phyloP scores from a whole-genome alignment of 2,797 vertebrate species.

The Philypnodon macrostomus region DNA sequence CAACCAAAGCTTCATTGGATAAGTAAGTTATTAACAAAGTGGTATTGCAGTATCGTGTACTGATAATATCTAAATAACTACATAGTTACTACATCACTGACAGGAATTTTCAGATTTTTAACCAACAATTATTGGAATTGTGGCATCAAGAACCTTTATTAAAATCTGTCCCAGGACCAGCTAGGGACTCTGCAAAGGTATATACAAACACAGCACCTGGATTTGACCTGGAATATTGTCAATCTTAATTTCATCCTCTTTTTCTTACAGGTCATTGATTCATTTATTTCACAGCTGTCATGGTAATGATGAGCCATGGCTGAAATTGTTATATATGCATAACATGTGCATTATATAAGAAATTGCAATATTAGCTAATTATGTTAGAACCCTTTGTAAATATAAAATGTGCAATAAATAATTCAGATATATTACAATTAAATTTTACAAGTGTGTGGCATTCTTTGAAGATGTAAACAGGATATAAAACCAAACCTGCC shows the following conservation, averaged over 20 bases:
- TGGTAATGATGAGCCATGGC: constrained; percentile 56
- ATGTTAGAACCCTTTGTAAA: too few species aligned
- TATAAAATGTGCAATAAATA: too few species aligned
- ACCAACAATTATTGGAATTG: constrained; percentile 83
- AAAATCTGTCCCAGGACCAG: constrained; percentile 83
- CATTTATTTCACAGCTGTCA: constrained; percentile 85
- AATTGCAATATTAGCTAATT: too few species aligned
- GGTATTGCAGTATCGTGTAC: background rate
- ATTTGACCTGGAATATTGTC: background rate
- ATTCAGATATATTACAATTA: too few species aligned
- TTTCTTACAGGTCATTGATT: constrained; percentile 79
- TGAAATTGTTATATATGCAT: too few species aligned
- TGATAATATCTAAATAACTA: background rate
- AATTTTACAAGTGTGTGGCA: too few species aligned
- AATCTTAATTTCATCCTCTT: constrained; percentile 11
- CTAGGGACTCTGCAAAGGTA: constrained; percentile 89
- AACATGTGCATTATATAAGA: background rate
- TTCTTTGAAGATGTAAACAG: too few species aligned
- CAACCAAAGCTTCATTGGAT: constrained; percentile 67
- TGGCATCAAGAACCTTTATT: constrained; percentile 83
- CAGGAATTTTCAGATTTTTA: constrained; percentile 88
- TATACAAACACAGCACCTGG: constrained; percentile 8
- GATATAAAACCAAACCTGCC: too few species aligned
- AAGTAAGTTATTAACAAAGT: constrained; percentile 72
- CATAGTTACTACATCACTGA: background rate